These are phyloP conservation scores for Erebia ligea DNA, from an alignment of 2,888 invertebrate species.

Conservation along the genomic window DNA sequence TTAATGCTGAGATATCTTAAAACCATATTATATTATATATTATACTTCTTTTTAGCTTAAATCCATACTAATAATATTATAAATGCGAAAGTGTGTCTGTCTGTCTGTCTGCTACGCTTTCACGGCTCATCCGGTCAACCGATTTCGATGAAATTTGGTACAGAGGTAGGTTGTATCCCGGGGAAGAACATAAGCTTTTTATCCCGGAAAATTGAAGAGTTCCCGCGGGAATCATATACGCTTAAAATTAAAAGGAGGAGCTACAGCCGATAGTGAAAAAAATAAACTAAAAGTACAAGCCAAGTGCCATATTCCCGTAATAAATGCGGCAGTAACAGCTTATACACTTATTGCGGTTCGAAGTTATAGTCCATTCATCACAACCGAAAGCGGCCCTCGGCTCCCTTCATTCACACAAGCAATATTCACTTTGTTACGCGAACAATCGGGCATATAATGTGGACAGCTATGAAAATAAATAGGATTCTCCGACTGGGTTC, in stretches of 20 bases:
- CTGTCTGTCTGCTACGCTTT: too few species aligned
- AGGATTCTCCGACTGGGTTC: constrained; percentile 51
- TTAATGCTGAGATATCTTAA: neutral
- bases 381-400: constrained; percentile 61
- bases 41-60: too few species aligned
- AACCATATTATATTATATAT: too few species aligned
- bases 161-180: too few species aligned
- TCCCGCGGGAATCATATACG: neutral
- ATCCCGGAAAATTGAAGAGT: too few species aligned
- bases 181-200: too few species aligned
- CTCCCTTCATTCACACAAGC: constrained; percentile 66
- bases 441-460: constrained; percentile 64
- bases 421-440: constrained; percentile 64
- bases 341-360: constrained; percentile 47
- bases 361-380: constrained; percentile 76
- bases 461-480: constrained; percentile 73
- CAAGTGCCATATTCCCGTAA: constrained; percentile 28
- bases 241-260: neutral
- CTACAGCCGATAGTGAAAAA: neutral
- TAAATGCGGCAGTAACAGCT: constrained; percentile 39
- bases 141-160: too few species aligned
- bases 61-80: too few species aligned
- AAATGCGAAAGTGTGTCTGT: too few species aligned
- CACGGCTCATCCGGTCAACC: too few species aligned
- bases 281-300: constrained; percentile 7